These are phyloP conservation scores for Coendou prehensilis DNA, from an alignment of 2,797 vertebrate genomes.

Conservation along the genomic window DNA sequence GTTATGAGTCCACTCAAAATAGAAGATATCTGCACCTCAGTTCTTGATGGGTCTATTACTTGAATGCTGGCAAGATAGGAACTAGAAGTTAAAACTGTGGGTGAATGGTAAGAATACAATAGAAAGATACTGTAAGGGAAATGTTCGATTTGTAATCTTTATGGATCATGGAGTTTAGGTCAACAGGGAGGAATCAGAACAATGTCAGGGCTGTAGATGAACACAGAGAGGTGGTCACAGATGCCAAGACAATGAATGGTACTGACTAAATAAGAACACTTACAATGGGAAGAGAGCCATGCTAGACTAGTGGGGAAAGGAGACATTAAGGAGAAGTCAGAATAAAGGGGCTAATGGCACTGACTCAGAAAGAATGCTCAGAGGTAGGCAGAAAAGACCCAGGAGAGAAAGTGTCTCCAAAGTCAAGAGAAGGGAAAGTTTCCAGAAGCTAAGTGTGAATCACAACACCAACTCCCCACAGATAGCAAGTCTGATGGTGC, in stretches of 20 bases:
- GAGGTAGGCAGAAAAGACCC: background rate
- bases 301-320: background rate
- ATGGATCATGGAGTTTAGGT: background rate
- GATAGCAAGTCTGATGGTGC: background rate
- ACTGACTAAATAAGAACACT: background rate
- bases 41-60: background rate
- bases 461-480: background rate
- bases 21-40: background rate
- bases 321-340: background rate
- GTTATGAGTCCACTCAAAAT: background rate
- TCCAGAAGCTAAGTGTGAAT: background rate
- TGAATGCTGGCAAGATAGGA: background rate
- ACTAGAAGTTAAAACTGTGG: background rate
- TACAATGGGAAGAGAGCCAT: background rate
- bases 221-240: fast-evolving
- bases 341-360: background rate
- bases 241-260: background rate
- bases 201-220: background rate
- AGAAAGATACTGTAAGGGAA: background rate
- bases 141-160: background rate
- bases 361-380: background rate
- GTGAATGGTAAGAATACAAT: background rate
- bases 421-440: background rate
- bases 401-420: background rate
- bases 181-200: background rate